Base-by-base conservation (phyloP, 2,888 invertebrate genomes). In the Carcina quercana region DNA sequence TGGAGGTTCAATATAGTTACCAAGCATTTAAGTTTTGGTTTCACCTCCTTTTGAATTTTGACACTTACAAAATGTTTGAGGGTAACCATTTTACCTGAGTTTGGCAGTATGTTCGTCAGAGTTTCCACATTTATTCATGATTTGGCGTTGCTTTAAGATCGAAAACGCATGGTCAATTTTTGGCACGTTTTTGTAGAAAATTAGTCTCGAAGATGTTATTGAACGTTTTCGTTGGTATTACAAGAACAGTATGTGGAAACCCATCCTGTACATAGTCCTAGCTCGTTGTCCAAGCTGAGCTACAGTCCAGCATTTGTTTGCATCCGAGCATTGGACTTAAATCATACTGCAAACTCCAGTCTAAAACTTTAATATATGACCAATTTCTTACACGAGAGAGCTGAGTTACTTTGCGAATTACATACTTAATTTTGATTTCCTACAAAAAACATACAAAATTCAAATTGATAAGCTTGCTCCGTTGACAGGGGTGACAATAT, bases 1-100 rank as follows among this genome's bases (percentile, higher is more conserved):
- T 28, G 33, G 33, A 37, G 27, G 14, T 29, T 20, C 12, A 24
- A n/a, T n/a, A n/a, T n/a, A n/a, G n/a, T n/a, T n/a, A n/a, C n/a
- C n/a, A n/a, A n/a, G n/a, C n/a, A n/a, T n/a, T n/a, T n/a, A n/a
- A n/a, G n/a, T n/a, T n/a, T n/a, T n/a, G n/a, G n/a, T n/a, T n/a
- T n/a, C n/a, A n/a, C n/a, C n/a, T n/a, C 12, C 24, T 6, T 10
- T 10, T 24, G 11, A 24, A 12, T 25, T 13, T 13, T 25, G 13
- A 25, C 25, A 25, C 13, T 13, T 22, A 17, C 5, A 7, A 5
- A 5, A 5, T 17, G 17, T 17, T 17, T 17, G 5, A 17, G 17
- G 5, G 7, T 17, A 5, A 17, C 17, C 17, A 17, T 17, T 17
- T 5, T 17, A 17, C 5, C n/a, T 17, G 17, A 17, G 17, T 5